Evolutionary conservation across 1,140 invertebrate genomes (phyloP).

Genomic region (Nasonia giraulti): DNA sequence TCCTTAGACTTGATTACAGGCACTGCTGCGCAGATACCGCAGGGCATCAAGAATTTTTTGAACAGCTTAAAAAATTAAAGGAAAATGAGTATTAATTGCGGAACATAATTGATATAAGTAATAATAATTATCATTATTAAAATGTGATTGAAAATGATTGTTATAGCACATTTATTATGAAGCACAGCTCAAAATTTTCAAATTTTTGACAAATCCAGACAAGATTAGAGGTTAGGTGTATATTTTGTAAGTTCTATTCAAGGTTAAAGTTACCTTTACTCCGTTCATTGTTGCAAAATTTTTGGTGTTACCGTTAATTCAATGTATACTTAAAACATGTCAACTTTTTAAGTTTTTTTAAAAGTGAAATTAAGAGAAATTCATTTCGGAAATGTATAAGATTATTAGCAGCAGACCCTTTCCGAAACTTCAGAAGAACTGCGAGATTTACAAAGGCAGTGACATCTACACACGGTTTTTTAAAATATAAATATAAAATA

Average conservation of each 20-base stretch:
- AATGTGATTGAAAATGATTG: too few relatives aligned
- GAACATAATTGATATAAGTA: too few relatives aligned
- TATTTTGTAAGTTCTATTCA: constrained; percentile 7
- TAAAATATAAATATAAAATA: not conserved
- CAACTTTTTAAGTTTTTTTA: not conserved
- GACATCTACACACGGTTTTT: constrained; percentile 30
- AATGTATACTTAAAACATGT: constrained; percentile 29
- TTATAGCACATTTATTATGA: too few relatives aligned
- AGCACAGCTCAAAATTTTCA: not conserved
- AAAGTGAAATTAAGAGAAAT: constrained; percentile 3
- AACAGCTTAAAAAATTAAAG: constrained; percentile 62
- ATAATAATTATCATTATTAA: too few relatives aligned
- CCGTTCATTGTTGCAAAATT: constrained; percentile 52
- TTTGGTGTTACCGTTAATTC: not conserved
- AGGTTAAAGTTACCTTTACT: constrained; percentile 56
- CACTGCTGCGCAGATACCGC: constrained; percentile 68
- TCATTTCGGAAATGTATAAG: constrained; percentile 15
- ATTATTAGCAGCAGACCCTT: not conserved
- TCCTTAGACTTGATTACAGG: constrained; percentile 61
- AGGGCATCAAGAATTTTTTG: constrained; percentile 71
- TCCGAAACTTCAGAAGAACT: not conserved
- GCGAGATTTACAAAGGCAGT: not conserved
- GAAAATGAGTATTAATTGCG: not conserved
- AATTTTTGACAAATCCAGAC: not conserved
- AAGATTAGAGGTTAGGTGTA: constrained; percentile 16